Evolutionary conservation across 2,113 vertebrate genomes (phyloP).

Genomic region (Pteropus alecto): DNA sequence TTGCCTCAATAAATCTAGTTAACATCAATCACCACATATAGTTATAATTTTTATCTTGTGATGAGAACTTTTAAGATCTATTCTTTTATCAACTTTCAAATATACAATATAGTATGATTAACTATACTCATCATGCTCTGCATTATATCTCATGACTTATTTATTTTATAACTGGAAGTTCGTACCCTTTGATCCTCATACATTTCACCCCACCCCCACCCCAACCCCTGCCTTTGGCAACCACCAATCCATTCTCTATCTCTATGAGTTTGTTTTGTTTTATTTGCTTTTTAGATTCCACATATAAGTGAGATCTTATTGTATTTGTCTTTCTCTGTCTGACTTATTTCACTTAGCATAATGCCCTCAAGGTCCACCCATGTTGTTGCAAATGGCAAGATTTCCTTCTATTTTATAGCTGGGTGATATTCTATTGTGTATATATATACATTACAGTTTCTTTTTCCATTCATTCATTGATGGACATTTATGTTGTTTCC

Average conservation of each 20-base stretch:
- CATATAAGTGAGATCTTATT: not conserved
- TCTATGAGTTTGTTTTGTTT: not conserved
- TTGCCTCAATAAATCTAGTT: not conserved
- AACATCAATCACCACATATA: not conserved
- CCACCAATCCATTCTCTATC: not conserved
- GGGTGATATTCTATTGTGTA: not conserved
- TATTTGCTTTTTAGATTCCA: not conserved
- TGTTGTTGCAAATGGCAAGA: not conserved
- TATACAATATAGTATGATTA: not conserved
- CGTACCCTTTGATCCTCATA: not conserved
- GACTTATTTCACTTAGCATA: not conserved
- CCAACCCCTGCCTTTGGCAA: not conserved
- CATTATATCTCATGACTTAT: not conserved
- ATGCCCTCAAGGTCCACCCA: not conserved
- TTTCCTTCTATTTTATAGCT: not conserved
- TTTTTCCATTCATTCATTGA: not conserved
- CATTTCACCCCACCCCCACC: not conserved
- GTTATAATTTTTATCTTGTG: not conserved
- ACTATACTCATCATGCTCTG: not conserved
- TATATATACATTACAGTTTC: not conserved
- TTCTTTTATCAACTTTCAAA: not conserved
- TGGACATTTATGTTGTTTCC: not conserved
- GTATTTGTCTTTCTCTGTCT: not conserved
- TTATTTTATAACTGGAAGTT: not conserved
- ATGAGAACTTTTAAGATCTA: not conserved